Evolutionary conservation across 2,113 vertebrate genomes (phyloP), one percentile per base, ranked within the genome.

Genomic region (Falco punctatus): DNA sequence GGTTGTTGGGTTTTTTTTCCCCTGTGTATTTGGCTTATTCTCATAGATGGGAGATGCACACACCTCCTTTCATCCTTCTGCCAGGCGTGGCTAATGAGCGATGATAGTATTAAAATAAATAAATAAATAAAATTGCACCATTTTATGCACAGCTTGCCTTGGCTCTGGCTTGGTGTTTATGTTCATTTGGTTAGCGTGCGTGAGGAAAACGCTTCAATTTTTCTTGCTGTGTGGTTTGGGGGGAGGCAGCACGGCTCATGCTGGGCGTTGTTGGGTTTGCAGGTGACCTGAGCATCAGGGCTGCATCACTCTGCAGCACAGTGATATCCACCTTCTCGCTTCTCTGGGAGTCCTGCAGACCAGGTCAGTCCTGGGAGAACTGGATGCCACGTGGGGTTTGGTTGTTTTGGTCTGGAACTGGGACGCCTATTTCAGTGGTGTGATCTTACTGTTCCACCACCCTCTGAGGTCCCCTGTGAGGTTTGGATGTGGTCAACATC

Each of bases 381-480:
- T 3, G 14, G 26, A n/a, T 52, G 35, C 12, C 1, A 2, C 2
- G 0, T 23, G 22, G 11, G 17, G 27, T 5, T 23, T 28, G 23
- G 24, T 40, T 20, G 6, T 27, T 73, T 69, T 51, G 44, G 12
- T 33, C 24, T 1, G 0, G 32, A 40, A 30, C n/a, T 75, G 17
- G 42, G 84, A 69, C 15, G 19, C 38, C 11, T 8, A 5, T 44
- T 46, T 87, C 32, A 62, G 74, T 3, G 3, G 49, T 7, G 1
- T 27, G 35, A 65, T 46, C 79, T 80, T 62, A 64, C 67, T 71
- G 44, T 48, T 78, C 44, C 73, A 38, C 11, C 59, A 40, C 8
- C 7, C 51, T 65, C 26, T 0, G 0, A 16, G 44, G 44, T 84
- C 42, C 89, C 81, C 77, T 4, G 3, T 0, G 0, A 54, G 19